A percentile compares a stretch with the other conserved stretches of the same genome.
Evolutionary conservation across 2,888 invertebrate genomes (phyloP).

Genomic region (Lissocephala sabroskyi): DNA sequence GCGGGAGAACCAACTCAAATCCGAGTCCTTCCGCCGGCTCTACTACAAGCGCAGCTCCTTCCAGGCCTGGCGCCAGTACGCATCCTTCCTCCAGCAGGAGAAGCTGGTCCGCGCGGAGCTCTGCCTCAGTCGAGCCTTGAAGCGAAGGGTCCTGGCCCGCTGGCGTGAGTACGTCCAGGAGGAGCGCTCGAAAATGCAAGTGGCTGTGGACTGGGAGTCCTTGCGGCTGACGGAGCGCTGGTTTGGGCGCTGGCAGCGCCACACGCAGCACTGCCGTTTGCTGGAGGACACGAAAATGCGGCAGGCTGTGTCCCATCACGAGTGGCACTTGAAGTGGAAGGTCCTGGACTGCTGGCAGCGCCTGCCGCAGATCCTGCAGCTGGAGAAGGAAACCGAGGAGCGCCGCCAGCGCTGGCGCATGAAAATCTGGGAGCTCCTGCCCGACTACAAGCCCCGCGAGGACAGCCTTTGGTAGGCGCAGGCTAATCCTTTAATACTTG

Average conservation of each 20-base stretch:
- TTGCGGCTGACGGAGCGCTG: constrained; percentile 75
- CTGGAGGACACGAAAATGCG: constrained; percentile 73
- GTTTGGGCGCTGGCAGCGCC: constrained; percentile 74
- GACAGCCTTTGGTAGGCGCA: constrained; percentile 51
- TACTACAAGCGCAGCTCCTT: constrained; percentile 74
- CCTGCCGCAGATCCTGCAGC: constrained; percentile 77
- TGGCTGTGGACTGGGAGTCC: constrained; percentile 82
- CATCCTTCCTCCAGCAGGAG: constrained; percentile 73
- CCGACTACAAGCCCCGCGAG: constrained; percentile 77
- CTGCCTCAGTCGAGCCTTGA: constrained; percentile 74
- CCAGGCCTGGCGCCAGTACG: constrained; percentile 74
- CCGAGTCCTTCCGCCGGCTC: constrained; percentile 73
- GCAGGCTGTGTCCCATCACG: constrained; percentile 70
- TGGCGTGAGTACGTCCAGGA: constrained; percentile 71
- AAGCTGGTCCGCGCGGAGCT: constrained; percentile 76
- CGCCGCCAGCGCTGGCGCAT: constrained; percentile 80
- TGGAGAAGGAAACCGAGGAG: constrained; percentile 79
- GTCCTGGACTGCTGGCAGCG: constrained; percentile 77
- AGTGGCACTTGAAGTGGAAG: constrained; percentile 72
- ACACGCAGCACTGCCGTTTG: constrained; percentile 72
- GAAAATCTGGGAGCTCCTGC: constrained; percentile 81
- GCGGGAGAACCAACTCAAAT: constrained; percentile 70
- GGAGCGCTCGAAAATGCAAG: constrained; percentile 76
- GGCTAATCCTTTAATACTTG: too few relatives aligned
- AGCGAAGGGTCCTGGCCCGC: constrained; percentile 72